These are phyloP conservation scores for Rhagologus leucostigma DNA, from an alignment of 2,113 vertebrate species.

Conservation along the genomic window DNA sequence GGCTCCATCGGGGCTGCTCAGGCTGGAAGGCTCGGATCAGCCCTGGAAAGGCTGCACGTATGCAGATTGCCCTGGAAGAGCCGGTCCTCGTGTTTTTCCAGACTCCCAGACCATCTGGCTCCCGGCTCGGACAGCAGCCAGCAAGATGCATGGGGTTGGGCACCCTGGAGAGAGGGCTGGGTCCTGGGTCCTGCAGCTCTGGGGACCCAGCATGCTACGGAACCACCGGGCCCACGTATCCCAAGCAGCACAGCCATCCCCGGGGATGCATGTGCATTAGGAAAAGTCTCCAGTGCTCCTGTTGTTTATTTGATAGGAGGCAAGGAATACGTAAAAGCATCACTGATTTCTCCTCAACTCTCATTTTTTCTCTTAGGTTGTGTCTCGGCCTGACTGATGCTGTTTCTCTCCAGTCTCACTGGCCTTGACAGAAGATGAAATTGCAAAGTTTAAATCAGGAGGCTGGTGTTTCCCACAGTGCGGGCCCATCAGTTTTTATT, in stretches of 20 bases:
- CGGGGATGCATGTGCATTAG: accelerated
- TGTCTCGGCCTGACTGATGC: background rate
- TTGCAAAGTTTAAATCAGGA: background rate
- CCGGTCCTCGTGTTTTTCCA: background rate
- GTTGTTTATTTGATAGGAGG: background rate
- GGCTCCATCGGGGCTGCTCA: background rate
- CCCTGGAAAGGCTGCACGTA: background rate
- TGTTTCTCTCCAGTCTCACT: background rate
- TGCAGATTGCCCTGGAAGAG: conserved; percentile 10
- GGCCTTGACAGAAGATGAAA: background rate
- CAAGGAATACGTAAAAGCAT: accelerated
- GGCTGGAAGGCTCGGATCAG: background rate
- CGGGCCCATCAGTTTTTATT: background rate
- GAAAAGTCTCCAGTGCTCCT: background rate
- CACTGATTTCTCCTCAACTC: accelerated
- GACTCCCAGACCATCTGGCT: conserved; percentile 35
- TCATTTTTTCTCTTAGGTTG: background rate
- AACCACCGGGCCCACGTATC: accelerated
- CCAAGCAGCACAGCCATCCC: background rate
- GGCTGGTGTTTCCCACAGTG: background rate
- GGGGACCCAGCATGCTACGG: background rate
- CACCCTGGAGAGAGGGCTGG: background rate
- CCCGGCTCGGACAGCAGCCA: background rate
- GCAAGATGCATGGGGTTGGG: background rate
- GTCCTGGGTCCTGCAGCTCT: background rate